These are phyloP conservation scores for Aphyosemion australe DNA, from an alignment of 2,113 vertebrate genomes.

Conservation along the genomic window DNA sequence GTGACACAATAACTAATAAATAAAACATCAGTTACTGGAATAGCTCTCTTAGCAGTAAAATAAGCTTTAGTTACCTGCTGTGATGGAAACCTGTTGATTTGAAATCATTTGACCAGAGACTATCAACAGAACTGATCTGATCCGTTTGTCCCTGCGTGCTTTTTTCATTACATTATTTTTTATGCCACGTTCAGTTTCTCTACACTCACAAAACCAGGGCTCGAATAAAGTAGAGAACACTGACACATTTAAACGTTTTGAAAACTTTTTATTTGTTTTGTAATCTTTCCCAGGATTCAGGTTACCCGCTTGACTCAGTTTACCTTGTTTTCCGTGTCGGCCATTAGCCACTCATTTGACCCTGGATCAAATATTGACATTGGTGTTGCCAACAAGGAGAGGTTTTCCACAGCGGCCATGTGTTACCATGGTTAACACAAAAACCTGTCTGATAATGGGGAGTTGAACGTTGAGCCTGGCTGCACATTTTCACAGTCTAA, in stretches of 20 bases:
- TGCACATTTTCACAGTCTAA: background rate
- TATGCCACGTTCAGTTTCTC: background rate
- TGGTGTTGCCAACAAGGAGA: slow-evolving; percentile 50
- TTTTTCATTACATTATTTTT: too few relatives aligned
- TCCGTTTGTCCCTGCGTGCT: background rate
- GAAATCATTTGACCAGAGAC: background rate
- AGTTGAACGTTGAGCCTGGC: background rate
- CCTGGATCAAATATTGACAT: slow-evolving; percentile 75
- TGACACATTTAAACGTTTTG: background rate
- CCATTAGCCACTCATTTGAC: slow-evolving; percentile 47
- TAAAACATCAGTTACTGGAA: background rate
- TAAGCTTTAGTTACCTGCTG: background rate
- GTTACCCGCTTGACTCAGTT: slow-evolving; percentile 2
- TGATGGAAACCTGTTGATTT: background rate
- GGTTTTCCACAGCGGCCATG: background rate
- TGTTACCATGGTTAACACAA: slow-evolving; percentile 2
- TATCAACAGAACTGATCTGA: background rate
- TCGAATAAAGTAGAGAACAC: background rate
- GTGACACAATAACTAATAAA: background rate
- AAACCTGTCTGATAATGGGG: background rate
- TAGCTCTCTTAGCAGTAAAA: background rate
- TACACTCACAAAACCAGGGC: background rate
- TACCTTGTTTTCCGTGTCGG: slow-evolving; percentile 22
- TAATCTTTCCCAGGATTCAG: background rate
- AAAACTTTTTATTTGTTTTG: background rate